Evolutionary conservation across 1,140 invertebrate species (phyloP).

Genomic region (Trachymyrmex cornetzi): DNA sequence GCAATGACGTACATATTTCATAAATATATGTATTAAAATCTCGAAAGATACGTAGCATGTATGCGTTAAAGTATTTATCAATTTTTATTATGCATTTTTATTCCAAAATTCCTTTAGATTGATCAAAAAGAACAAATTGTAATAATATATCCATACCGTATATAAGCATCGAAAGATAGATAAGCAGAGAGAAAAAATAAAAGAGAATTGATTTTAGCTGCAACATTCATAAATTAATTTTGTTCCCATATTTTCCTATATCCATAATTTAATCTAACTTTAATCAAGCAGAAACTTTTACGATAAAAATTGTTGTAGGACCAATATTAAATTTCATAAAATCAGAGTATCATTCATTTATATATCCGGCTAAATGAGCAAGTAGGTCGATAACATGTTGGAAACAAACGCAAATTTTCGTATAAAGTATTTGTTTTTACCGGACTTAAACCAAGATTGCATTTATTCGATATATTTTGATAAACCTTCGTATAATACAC

Average conservation of each 20-base stretch:
- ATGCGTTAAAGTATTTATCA: conserved; percentile 1
- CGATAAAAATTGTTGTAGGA: conserved; percentile 18
- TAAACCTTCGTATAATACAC: neutral
- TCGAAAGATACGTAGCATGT: conserved; percentile 9
- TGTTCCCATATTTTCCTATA: neutral
- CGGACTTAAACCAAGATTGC: conserved; percentile 1
- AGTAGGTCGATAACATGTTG: neutral
- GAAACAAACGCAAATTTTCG: neutral
- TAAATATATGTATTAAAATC: neutral
- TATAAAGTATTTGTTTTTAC: conserved; percentile 21
- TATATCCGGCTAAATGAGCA: conserved; percentile 22
- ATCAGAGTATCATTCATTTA: conserved; percentile 14
- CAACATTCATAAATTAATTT: neutral
- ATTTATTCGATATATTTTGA: conserved; percentile 3
- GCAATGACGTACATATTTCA: neutral
- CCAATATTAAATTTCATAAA: conserved; percentile 31
- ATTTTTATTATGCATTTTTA: conserved; percentile 32
- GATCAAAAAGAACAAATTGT: conserved; percentile 29
- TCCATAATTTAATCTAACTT: conserved; percentile 34
- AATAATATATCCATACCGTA: conserved; percentile 15
- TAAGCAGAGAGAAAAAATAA: neutral
- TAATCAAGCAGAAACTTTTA: conserved; percentile 32
- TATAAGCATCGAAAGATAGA: neutral
- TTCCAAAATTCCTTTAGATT: conserved; percentile 24
- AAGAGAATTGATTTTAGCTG: conserved; percentile 15